Base-by-base conservation (phyloP, 2,113 vertebrate genomes). In the Damaliscus lunatus region DNA sequence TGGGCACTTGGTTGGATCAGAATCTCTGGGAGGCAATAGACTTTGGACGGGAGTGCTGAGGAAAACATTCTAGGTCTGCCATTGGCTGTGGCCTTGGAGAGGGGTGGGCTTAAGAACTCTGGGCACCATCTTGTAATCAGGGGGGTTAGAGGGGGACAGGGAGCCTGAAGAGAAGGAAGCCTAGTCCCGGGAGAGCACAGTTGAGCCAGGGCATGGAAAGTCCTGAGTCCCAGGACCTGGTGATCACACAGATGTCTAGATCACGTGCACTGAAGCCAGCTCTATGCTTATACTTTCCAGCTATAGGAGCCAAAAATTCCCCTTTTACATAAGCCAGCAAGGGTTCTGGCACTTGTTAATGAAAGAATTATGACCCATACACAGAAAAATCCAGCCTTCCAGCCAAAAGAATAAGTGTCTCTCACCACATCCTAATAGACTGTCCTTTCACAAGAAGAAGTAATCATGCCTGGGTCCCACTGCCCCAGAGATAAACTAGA, bases 291-390 rank as follows among this genome's bases (percentile, higher is more conserved):
- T 3, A 64, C 27, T 95, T 94, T 43, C 78, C 36, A 60, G 25
- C 40, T 31, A 48, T 2, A 1, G 3, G 31, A 96, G 50, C 50
- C 91, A 82, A 60, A 82, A 67, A 33, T 83, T 74, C 21, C 14
- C 25, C 77, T 60, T 71, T 90, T 46, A 57, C 62, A 78, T 19
- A 87, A 91, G 19, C 36, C 27, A 78, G 5, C 3, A 25, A 67
- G 59, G n/a, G 59, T 91, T 86, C 81, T 81, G 62, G 43, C 57
- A 88, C 40, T 53, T 57, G 46, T 64, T 57, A 84, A 50, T 95
- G 48, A 74, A 64, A 62, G 19, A 64, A 71, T 92, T 46, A 87
- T 87, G 77, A 86, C 21, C 67, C 10, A 74, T 8, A 55, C 6
- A 33, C 17, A 91, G 83, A 94, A 90, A 86, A 94, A 71, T 48